Evolutionary conservation across 2,797 vertebrate genomes (phyloP).

Genomic region (Pagetopsis macropterus): DNA sequence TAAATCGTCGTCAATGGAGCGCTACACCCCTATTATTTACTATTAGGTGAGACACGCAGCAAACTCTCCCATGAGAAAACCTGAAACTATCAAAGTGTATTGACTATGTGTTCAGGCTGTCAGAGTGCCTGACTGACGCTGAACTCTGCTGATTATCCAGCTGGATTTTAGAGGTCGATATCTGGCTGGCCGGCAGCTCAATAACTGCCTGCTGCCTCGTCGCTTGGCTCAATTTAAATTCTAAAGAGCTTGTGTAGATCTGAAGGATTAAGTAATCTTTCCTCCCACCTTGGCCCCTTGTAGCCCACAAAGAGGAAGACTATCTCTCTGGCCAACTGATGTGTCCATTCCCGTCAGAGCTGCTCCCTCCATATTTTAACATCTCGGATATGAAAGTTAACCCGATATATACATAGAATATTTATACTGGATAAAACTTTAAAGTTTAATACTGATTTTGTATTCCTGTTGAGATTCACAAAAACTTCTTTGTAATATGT

Average conservation of each 20-base stretch:
- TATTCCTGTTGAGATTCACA: not conserved
- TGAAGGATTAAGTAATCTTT: constrained; percentile 49
- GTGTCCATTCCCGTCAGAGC: constrained; percentile 22
- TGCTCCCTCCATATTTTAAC: not conserved
- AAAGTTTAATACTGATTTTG: not conserved
- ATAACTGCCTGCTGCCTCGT: constrained; percentile 28
- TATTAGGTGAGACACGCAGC: not conserved
- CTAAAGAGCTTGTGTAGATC: constrained; percentile 40
- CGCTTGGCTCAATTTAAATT: constrained; percentile 44
- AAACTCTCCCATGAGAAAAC: not conserved
- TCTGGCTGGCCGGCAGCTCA: constrained; percentile 25
- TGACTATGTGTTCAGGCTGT: not conserved
- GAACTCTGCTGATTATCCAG: constrained; percentile 36
- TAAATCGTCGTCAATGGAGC: no score
- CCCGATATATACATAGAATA: not conserved
- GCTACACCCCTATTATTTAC: not conserved
- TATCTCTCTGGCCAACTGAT: constrained; percentile 27
- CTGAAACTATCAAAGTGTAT: not conserved
- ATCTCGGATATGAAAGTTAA: not conserved
- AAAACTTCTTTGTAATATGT: not conserved
- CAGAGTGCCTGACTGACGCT: constrained; percentile 16
- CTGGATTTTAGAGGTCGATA: constrained; percentile 48
- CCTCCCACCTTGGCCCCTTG: constrained; percentile 27
- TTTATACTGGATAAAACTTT: not conserved
- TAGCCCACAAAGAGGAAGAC: constrained; percentile 5